Percentiles rank a stretch among this genome's conserved stretches.
Conservation (phyloP, 2,113 vertebrate species). For the Malurus melanocephalus region DNA sequence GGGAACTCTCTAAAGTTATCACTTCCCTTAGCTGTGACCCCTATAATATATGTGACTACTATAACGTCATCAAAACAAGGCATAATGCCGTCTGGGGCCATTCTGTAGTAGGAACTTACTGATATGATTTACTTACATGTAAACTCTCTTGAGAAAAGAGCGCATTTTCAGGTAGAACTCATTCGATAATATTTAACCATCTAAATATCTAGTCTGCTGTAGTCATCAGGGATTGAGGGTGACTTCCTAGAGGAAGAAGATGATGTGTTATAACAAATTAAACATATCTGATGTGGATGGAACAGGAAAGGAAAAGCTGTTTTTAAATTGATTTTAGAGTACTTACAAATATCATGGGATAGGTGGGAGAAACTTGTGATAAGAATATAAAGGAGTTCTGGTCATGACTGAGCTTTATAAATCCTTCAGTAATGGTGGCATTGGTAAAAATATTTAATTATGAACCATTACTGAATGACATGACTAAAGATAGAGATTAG, state of each 20-base stretch:
- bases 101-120: not conserved
- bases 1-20: not conserved
- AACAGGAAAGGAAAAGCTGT: not conserved
- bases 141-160: not conserved
- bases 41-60: not conserved
- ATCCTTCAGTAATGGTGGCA: not conserved
- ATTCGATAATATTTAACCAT: not conserved
- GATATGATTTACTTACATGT: not conserved
- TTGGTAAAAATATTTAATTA: not conserved
- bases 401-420: not conserved
- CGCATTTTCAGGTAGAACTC: not conserved
- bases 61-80: not conserved
- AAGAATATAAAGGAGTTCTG: not conserved
- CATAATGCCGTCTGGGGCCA: not conserved
- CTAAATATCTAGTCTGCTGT: not conserved
- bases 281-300: not conserved
- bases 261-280: not conserved
- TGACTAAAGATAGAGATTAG: not conserved
- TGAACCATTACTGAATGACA: not conserved
- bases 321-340: not conserved
- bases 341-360: not conserved
- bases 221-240: not conserved
- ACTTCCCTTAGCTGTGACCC: not conserved
- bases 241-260: not conserved
- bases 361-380: not conserved